These are phyloP conservation scores for Acanthosepion pharaonis DNA, from an alignment of 2,888 invertebrate species.

Conservation along the genomic window DNA sequence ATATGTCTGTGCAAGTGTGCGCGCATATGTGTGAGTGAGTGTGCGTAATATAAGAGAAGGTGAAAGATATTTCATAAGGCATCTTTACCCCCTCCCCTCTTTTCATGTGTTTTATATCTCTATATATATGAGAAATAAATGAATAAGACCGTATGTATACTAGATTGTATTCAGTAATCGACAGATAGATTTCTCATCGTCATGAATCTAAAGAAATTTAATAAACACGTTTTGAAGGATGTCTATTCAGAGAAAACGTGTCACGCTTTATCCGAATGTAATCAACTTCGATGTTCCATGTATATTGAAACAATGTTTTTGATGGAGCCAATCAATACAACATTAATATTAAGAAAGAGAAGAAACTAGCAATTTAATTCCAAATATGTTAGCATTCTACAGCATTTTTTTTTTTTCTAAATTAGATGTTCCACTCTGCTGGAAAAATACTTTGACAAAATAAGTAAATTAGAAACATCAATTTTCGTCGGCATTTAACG, in stretches of 20 bases:
- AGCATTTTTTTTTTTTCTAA: not conserved
- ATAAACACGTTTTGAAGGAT: not conserved
- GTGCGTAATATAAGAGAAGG: too few relatives aligned
- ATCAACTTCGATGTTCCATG: not conserved
- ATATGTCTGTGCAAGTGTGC: not conserved
- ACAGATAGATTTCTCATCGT: not conserved
- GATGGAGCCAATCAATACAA: not conserved
- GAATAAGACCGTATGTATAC: not conserved
- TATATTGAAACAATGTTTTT: not conserved
- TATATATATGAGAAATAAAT: not conserved
- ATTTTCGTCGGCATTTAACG: not conserved
- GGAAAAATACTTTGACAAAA: slow-evolving; percentile 33
- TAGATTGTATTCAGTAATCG: not conserved
- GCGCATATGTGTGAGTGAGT: too few relatives aligned
- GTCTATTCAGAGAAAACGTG: not conserved
- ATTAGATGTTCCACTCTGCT: not conserved
- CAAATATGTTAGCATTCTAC: not conserved
- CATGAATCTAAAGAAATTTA: not conserved
- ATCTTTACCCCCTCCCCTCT: too few relatives aligned
- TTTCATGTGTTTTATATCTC: too few relatives aligned
- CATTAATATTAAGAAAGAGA: not conserved
- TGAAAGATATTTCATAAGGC: too few relatives aligned
- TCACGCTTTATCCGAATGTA: not conserved
- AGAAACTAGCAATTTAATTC: not conserved
- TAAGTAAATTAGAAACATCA: not conserved